Evolutionary conservation across 2,113 vertebrate species (phyloP).

Genomic region (Cichladusa arquata): DNA sequence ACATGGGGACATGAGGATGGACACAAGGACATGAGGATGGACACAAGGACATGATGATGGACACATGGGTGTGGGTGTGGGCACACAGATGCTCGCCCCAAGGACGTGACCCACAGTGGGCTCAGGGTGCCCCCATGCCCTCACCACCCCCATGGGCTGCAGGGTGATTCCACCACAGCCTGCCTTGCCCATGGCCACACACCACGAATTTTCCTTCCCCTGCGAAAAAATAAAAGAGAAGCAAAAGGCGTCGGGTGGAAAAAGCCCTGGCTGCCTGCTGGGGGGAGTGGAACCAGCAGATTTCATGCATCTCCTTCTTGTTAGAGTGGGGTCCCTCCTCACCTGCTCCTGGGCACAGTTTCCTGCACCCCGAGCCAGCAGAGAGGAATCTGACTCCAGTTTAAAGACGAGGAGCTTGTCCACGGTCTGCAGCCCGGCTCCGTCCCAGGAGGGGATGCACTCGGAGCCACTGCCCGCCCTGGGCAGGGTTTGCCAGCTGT

Average conservation of each 20-base stretch:
- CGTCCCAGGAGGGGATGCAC: neutral
- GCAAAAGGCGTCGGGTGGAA: neutral
- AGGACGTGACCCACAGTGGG: accelerated
- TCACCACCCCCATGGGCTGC: accelerated
- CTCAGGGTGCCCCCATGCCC: neutral
- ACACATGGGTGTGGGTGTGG: accelerated
- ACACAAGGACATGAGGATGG: accelerated
- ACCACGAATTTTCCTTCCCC: neutral
- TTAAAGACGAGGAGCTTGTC: constrained; percentile 13
- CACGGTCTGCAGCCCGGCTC: neutral
- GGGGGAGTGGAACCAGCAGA: constrained; percentile 52
- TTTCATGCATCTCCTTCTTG: constrained; percentile 57
- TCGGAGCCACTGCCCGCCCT: neutral
- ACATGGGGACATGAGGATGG: accelerated
- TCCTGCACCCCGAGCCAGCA: constrained; percentile 40
- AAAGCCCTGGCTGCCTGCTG: constrained; percentile 27
- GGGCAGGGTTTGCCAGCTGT: constrained; percentile 19
- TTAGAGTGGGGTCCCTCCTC: constrained; percentile 44
- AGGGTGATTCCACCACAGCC: neutral
- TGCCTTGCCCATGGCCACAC: neutral
- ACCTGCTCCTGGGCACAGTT: constrained; percentile 41
- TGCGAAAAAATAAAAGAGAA: neutral
- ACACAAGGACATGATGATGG: accelerated
- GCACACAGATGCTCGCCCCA: accelerated
- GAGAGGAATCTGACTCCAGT: constrained; percentile 25